Evolutionary conservation across 2,113 vertebrate species (phyloP).

Genomic region (Hippocampus guttulatus): DNA sequence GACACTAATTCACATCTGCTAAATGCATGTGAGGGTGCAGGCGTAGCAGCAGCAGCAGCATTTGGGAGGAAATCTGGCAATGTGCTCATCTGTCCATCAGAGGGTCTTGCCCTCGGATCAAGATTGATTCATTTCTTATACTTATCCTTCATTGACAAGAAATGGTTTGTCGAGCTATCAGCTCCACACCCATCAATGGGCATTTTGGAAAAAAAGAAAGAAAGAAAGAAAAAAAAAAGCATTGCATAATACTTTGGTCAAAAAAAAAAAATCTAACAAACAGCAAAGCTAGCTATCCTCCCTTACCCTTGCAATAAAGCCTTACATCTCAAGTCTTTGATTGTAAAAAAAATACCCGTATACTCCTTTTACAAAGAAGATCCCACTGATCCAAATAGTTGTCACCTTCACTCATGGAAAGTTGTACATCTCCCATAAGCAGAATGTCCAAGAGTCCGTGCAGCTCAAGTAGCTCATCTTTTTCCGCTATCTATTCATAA

Average conservation of each 20-base stretch:
- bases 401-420: constrained; percentile 63
- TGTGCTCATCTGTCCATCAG: constrained; percentile 44
- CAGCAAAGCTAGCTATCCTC: constrained; percentile 50
- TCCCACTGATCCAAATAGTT: constrained; percentile 47
- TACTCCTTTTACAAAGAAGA: constrained; percentile 55
- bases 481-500: constrained; percentile 29
- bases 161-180: constrained; percentile 41
- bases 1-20: constrained; percentile 9
- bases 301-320: constrained; percentile 48
- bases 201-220: constrained; percentile 36
- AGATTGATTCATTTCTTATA: constrained; percentile 62
- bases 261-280: constrained; percentile 44
- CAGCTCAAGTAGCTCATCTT: constrained; percentile 35
- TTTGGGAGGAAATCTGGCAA: constrained; percentile 44
- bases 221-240: constrained; percentile 39
- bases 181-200: constrained; percentile 53
- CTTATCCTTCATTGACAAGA: constrained; percentile 63
- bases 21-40: constrained; percentile 12
- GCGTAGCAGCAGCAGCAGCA: constrained; percentile 40
- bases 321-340: constrained; percentile 65
- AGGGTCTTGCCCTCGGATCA: constrained; percentile 38
- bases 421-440: constrained; percentile 44
- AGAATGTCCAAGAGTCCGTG: constrained; percentile 37
- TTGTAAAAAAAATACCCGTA: constrained; percentile 74
- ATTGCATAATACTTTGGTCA: constrained; percentile 75